phyloP scores from a whole-genome alignment of 1,140 invertebrate species.

The Pseudoatta argentina region DNA sequence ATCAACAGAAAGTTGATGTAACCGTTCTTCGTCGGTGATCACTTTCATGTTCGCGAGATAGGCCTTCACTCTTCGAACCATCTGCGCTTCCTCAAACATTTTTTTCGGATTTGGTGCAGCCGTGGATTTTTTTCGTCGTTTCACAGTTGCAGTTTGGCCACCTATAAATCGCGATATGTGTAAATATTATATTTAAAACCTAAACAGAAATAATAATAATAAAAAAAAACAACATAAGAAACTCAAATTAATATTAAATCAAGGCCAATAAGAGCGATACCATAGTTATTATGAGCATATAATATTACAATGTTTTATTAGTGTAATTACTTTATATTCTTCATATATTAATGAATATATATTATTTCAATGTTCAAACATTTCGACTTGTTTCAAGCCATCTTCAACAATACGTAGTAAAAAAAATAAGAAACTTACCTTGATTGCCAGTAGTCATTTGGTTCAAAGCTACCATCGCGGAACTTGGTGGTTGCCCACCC shows the following conservation, averaged over 20 bases:
- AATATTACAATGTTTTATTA: too few species aligned
- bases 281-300: too few species aligned
- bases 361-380: too few species aligned
- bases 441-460: conserved; percentile 92
- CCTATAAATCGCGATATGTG: conserved; percentile 69
- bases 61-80: conserved; percentile 98
- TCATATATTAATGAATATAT: too few species aligned
- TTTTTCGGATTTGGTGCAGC: conserved; percentile 98
- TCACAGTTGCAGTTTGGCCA: conserved; percentile 92
- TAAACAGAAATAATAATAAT: neutral
- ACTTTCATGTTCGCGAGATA: conserved; percentile 97
- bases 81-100: conserved; percentile 99
- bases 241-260: neutral
- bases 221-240: conserved; percentile 23
- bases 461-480: conserved; percentile 95
- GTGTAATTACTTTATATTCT: too few species aligned
- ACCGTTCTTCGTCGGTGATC: conserved; percentile 95
- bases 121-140: conserved; percentile 95
- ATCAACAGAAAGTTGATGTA: conserved; percentile 95
- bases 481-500: conserved; percentile 94
- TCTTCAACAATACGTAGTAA: too few species aligned
- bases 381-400: too few species aligned
- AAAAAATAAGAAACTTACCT: conserved; percentile 71
- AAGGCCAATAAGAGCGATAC: too few species aligned
- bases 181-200: neutral